A percentile compares a stretch with the other conserved stretches of the same genome.
Conservation (phyloP, 2,888 invertebrate genomes). For the Arctia plantaginis region DNA sequence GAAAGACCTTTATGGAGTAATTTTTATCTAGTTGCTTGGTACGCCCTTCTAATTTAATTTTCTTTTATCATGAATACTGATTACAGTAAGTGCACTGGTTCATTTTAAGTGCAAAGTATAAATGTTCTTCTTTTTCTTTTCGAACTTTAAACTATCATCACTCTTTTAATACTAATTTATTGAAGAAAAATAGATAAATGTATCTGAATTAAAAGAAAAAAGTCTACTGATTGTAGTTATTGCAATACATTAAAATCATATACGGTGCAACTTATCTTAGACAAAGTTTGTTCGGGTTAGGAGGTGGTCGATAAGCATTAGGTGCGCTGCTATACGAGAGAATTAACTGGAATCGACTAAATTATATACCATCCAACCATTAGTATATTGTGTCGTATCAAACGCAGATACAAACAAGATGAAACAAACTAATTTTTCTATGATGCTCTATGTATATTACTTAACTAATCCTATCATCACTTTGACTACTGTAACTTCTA, state of each 20-base stretch:
- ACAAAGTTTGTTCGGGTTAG: conserved; percentile 67
- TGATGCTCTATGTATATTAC: background rate
- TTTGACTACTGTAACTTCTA: no score
- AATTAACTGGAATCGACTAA: conserved; percentile 56
- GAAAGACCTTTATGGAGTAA: no score
- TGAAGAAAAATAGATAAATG: no score
- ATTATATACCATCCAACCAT: conserved; percentile 37
- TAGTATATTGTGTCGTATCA: conserved; percentile 21
- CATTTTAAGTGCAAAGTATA: no score
- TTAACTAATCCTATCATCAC: no score
- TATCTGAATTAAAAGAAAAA: conserved; percentile 41
- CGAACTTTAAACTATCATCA: no score
- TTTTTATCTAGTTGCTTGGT: no score
- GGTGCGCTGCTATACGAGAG: conserved; percentile 39
- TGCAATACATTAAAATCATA: conserved; percentile 62
- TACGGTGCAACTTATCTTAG: conserved; percentile 72
- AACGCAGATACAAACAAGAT: conserved; percentile 28
- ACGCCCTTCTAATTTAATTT: no score
- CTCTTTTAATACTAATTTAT: no score
- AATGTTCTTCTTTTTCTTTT: no score
- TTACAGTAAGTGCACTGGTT: no score
- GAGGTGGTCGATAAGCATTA: conserved; percentile 60
- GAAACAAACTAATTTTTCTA: background rate
- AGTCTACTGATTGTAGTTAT: conserved; percentile 65
- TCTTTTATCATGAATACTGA: no score